Percentiles rank a stretch among this genome's conserved stretches.
Conservation (phyloP, 2,888 invertebrate species). For the Eremobia ochroleuca region DNA sequence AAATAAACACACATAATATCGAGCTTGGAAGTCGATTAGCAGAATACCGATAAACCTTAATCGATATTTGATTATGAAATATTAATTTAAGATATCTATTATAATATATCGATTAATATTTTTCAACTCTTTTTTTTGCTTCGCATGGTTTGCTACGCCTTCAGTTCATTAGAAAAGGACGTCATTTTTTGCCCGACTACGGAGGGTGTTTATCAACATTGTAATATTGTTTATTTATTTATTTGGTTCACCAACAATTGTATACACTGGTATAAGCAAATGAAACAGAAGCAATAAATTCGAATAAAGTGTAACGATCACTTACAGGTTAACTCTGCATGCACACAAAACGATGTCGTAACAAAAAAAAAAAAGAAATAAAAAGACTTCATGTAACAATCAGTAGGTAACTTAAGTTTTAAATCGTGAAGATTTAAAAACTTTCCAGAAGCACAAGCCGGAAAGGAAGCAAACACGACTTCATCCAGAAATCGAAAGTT, state of each 20-base stretch:
- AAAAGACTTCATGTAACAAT: background rate
- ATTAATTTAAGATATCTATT: background rate
- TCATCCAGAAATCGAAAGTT: slow-evolving; percentile 87
- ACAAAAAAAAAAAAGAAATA: too few relatives aligned
- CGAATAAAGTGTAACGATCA: too few relatives aligned
- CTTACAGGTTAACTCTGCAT: too few relatives aligned
- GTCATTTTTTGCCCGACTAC: too few relatives aligned
- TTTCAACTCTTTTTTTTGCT: background rate
- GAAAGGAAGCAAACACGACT: slow-evolving; percentile 76
- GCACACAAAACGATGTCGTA: too few relatives aligned
- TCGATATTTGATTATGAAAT: slow-evolving; percentile 34
- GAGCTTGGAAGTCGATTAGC: slow-evolving; percentile 9
- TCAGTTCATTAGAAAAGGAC: background rate
- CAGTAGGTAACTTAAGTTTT: background rate
- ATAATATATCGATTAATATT: background rate
- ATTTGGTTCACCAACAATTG: too few relatives aligned
- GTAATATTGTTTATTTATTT: too few relatives aligned
- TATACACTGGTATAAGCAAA: too few relatives aligned
- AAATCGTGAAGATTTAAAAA: slow-evolving; percentile 13
- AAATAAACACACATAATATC: slow-evolving; percentile 8
- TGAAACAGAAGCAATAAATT: too few relatives aligned
- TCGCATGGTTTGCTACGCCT: background rate
- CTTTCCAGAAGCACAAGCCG: slow-evolving; percentile 30
- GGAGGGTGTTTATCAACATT: background rate
- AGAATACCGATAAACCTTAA: slow-evolving; percentile 34